A percentile compares a stretch with the other conserved stretches of the same genome.
phyloP scores from a whole-genome alignment of 1,140 invertebrate species.

The Drosophila ogumai region DNA sequence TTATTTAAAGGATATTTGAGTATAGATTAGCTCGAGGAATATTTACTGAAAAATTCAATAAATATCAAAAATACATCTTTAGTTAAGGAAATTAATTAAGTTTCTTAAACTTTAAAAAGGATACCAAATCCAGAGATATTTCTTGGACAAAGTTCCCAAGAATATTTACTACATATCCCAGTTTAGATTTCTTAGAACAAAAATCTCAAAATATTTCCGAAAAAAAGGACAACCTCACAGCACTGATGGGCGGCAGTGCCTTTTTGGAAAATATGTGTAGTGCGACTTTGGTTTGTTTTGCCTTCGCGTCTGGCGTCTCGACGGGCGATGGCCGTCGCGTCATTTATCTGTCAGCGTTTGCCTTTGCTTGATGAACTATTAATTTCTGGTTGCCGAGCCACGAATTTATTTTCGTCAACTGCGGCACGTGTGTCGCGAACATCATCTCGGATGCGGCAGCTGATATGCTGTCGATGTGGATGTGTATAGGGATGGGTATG shows the following conservation, averaged over 20 bases:
- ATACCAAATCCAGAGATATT: too few relatives aligned
- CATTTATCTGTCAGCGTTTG: constrained; percentile 66
- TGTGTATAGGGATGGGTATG: constrained; percentile 4
- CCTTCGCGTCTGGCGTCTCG: constrained; percentile 54
- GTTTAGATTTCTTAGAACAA: not conserved
- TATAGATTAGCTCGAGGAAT: not conserved
- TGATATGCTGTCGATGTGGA: constrained; percentile 31
- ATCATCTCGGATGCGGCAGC: constrained; percentile 40
- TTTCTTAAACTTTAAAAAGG: too few relatives aligned
- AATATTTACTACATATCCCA: not conserved
- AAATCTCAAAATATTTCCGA: not conserved
- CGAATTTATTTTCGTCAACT: constrained; percentile 72
- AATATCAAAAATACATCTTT: not conserved
- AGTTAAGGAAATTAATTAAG: too few relatives aligned
- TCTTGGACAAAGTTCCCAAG: not conserved
- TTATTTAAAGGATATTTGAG: not conserved
- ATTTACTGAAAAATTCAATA: not conserved
- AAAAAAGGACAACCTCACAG: not conserved
- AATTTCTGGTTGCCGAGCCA: constrained; percentile 59
- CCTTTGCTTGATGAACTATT: constrained; percentile 73
- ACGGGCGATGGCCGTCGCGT: constrained; percentile 62
- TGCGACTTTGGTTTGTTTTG: constrained; percentile 33
- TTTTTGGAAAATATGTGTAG: constrained; percentile 56
- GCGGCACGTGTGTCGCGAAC: constrained; percentile 69
- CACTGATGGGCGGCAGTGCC: constrained; percentile 14